These are phyloP conservation scores for Acipenser oxyrinchus DNA, from an alignment of 2,797 vertebrate genomes.

Conservation along the genomic window DNA sequence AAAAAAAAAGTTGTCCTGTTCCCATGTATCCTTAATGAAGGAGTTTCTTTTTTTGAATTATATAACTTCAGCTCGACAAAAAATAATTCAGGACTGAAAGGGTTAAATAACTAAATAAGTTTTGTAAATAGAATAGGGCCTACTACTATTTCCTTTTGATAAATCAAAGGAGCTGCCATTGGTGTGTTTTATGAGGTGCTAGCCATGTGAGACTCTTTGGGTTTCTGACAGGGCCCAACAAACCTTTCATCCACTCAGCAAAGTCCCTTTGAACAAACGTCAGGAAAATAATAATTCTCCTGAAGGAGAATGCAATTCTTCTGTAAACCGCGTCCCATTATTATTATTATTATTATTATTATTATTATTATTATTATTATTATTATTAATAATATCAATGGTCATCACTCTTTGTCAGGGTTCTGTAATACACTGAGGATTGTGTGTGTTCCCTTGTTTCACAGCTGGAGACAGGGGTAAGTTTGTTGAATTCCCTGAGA, in stretches of 20 bases:
- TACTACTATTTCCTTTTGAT: constrained; percentile 47
- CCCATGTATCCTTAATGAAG: constrained; percentile 24
- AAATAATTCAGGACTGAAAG: too few species aligned
- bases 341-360: neutral
- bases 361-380: constrained; percentile 12
- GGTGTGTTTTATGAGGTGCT: constrained; percentile 60
- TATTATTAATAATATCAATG: constrained; percentile 47
- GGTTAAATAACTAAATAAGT: too few species aligned
- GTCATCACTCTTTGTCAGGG: constrained; percentile 50
- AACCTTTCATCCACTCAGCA: neutral
- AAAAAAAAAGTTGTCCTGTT: neutral
- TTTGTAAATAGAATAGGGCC: neutral
- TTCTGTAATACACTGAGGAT: neutral
- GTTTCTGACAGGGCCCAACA: neutral
- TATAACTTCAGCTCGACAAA: neutral
- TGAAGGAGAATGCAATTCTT: constrained; percentile 21
- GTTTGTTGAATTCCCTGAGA: constrained; percentile 20
- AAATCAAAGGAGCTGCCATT: constrained; percentile 51
- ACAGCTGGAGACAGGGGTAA: constrained; percentile 19
- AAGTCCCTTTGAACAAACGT: neutral
- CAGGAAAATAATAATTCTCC: neutral
- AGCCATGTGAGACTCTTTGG: constrained; percentile 45
- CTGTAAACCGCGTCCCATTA: constrained; percentile 27
- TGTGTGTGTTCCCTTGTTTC: neutral
- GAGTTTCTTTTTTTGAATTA: constrained; percentile 20